Conservation (phyloP, 92 coral and sea anemone genomes). For the Actinernus sp. region DNA sequence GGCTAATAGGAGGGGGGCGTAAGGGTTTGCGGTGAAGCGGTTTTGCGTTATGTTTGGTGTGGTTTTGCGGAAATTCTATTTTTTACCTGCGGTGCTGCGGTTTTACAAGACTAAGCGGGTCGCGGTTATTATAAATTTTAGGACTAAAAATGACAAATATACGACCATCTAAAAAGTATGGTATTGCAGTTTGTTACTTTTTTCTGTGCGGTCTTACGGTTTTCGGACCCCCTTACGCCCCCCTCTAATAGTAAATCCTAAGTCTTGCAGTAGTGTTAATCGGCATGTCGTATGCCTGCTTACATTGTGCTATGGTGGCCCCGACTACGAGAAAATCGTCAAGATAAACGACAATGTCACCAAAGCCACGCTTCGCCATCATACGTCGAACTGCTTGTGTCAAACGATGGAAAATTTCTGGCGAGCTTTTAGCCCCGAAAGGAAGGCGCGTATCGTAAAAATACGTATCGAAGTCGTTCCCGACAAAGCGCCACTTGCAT, state of each 20-base stretch:
- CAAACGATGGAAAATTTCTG: conserved; percentile 20
- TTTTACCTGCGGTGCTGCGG: too few relatives aligned
- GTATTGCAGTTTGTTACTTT: too few relatives aligned
- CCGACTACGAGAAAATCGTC: conserved; percentile 31
- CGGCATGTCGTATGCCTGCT: background rate
- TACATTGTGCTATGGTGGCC: conserved; percentile 3
- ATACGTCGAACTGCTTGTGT: conserved; percentile 30
- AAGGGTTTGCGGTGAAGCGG: too few relatives aligned
- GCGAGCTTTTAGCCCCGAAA: conserved; percentile 29
- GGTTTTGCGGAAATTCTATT: too few relatives aligned
- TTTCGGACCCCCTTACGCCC: too few relatives aligned
- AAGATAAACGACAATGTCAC: conserved; percentile 8
- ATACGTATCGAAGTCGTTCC: conserved; percentile 1
- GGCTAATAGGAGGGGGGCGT: too few relatives aligned
- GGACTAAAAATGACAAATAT: too few relatives aligned
- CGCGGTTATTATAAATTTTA: too few relatives aligned
- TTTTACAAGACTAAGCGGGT: too few relatives aligned
- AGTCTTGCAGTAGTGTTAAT: background rate
- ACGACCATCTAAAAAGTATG: too few relatives aligned
- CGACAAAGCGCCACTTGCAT: conserved; percentile 23
- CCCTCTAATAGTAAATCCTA: conserved; percentile 26
- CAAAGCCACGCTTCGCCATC: conserved; percentile 15
- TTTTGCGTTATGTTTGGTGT: too few relatives aligned
- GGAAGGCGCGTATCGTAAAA: conserved; percentile 32
- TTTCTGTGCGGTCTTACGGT: too few relatives aligned